Evolutionary conservation across 2,113 vertebrate genomes (phyloP), one percentile per base, ranked within the genome.

Genomic region (Meleagris gallopavo): DNA sequence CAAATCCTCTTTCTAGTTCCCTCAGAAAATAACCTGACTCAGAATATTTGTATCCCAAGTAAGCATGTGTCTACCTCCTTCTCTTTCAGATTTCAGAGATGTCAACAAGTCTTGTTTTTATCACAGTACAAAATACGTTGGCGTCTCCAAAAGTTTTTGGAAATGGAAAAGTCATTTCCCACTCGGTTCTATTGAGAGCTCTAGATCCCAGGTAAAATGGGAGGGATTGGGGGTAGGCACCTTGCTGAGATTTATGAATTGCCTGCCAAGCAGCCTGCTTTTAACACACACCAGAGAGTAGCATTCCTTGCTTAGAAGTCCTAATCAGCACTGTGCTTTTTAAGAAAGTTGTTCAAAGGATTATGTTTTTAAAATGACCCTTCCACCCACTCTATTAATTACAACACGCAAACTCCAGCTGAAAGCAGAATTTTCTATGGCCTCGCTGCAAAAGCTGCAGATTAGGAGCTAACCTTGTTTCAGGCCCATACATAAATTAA

Each of bases 361-460:
- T 94, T 92, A 65, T 83, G 50, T 83, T 97, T 90, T 94, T 83
- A 67, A 95, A 96, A 95, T 46, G 62, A 86, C 88, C 71, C 80
- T 95, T 91, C 89, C 81, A 95, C 88, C 94, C 94, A 95, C 92
- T 93, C 93, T 62, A 54, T 93, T 95, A 96, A 96, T 97, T 96
- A 91, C 69, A 54, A 30, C 52, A 54, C 25, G 6, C 52, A 76
- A 94, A 74, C 83, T 84, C 91, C 75, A 50, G 30, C 79, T 72
- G 57, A 82, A 96, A 95, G 41, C 8, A 46, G 69, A 43, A 66
- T 89, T 93, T 91, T 93, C 74, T 90, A 60, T 67, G 78, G 91
- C 72, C 78, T 96, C 65, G 41, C 74, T 65, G 73, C 75, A 71
- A 91, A 94, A 95, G 64, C 66, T 83, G 60, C 58, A 92, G 74